phyloP scores from a whole-genome alignment of 2,888 invertebrate species.

The Siphlonurus alternatus region DNA sequence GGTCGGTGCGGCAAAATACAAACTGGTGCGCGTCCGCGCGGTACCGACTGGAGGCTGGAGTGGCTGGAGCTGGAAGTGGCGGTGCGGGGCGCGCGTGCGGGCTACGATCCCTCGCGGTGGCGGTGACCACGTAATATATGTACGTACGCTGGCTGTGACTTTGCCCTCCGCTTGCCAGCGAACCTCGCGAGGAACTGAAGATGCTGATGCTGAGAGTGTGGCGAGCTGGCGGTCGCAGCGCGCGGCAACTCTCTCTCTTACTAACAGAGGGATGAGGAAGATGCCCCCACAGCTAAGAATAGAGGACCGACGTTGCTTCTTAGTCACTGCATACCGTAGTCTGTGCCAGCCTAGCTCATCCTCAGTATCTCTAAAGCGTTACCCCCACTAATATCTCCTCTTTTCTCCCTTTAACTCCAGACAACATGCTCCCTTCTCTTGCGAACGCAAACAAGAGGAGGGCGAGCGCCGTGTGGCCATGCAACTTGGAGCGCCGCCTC shows the following conservation, averaged over 20 bases:
- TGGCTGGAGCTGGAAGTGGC: not conserved
- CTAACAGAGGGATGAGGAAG: not conserved
- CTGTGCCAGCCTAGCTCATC: slow-evolving; percentile 1
- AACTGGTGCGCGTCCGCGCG: not conserved
- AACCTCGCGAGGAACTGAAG: not conserved
- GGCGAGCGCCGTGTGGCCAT: not conserved
- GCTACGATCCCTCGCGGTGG: not conserved
- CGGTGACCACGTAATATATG: not conserved
- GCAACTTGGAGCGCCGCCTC: not conserved
- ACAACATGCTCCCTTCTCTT: not conserved
- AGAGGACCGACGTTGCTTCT: slow-evolving; percentile 3
- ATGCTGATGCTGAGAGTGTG: not conserved
- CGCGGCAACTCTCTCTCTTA: not conserved
- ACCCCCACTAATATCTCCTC: not conserved
- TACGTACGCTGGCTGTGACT: not conserved
- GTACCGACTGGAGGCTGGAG: not conserved
- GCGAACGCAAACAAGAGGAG: not conserved
- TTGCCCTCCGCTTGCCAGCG: too few relatives aligned
- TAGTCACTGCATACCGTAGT: slow-evolving; percentile 5
- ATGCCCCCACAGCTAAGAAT: not conserved
- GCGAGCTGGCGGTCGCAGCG: not conserved
- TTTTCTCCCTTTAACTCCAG: not conserved
- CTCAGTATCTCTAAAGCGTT: not conserved
- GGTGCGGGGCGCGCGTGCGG: not conserved
- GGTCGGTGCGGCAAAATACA: not conserved